These are phyloP conservation scores for Odontocolon sp. DNA, from an alignment of 2,888 invertebrate species.

Conservation along the genomic window DNA sequence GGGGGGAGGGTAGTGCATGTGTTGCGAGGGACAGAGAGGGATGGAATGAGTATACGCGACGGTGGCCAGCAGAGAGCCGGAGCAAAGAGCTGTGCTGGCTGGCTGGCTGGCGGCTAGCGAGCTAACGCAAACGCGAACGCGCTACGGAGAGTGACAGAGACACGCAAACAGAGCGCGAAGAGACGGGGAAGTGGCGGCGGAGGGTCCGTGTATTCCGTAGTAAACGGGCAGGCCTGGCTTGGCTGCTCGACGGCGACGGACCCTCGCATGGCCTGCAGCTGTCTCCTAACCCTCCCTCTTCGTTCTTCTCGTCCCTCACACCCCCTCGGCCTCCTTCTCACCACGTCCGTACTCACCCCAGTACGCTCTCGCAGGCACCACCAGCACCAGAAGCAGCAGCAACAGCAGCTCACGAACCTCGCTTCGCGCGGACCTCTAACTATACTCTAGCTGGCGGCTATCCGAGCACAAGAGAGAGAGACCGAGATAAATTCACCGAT, in stretches of 20 bases:
- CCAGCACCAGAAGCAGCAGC: slow-evolving; percentile 38
- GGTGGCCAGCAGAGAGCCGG: slow-evolving; percentile 29
- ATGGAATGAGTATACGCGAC: slow-evolving; percentile 43
- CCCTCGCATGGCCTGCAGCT: slow-evolving; percentile 78
- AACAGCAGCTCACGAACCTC: slow-evolving; percentile 51
- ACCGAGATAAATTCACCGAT: slow-evolving; percentile 46
- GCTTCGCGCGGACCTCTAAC: slow-evolving; percentile 54
- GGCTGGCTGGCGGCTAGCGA: slow-evolving; percentile 41
- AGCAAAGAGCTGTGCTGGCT: slow-evolving; percentile 40
- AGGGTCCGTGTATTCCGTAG: slow-evolving; percentile 63
- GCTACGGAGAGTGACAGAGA: slow-evolving; percentile 23
- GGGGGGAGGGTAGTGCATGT: slow-evolving; percentile 2
- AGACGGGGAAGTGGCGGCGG: slow-evolving; percentile 39
- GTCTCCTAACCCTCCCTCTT: slow-evolving; percentile 75
- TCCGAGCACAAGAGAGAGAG: slow-evolving; percentile 5
- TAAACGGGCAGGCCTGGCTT: slow-evolving; percentile 62
- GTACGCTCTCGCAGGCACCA: slow-evolving; percentile 51
- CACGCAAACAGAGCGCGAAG: slow-evolving; percentile 22
- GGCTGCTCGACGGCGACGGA: slow-evolving; percentile 65
- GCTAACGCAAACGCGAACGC: slow-evolving; percentile 39
- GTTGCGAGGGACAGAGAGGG: background rate
- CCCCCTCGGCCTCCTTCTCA: slow-evolving; percentile 57
- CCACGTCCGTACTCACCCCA: slow-evolving; percentile 54
- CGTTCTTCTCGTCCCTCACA: slow-evolving; percentile 44
- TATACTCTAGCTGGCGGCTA: slow-evolving; percentile 24